These are phyloP conservation scores for Mesorhabditis sp. DNA, from an alignment of 2,888 invertebrate species.

Conservation along the genomic window DNA sequence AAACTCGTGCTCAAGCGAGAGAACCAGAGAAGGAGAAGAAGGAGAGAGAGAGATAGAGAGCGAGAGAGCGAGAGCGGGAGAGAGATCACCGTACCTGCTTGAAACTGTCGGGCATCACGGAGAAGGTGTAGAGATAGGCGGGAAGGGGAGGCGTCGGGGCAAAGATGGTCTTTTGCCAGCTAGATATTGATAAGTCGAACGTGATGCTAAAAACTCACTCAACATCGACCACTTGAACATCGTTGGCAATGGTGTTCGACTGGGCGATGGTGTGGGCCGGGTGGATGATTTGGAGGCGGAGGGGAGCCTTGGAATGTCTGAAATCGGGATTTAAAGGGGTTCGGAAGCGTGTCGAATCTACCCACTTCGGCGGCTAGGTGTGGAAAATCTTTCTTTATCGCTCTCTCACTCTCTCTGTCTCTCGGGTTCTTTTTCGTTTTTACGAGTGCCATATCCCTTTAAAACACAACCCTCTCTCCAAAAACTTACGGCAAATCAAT, in stretches of 20 bases:
- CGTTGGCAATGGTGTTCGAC: constrained; percentile 37
- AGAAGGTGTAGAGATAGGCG: constrained; percentile 36
- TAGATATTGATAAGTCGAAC: neutral
- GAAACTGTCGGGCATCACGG: constrained; percentile 32
- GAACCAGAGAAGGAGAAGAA: too few relatives aligned
- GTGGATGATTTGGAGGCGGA: constrained; percentile 31
- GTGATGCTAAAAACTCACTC: neutral
- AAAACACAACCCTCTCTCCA: neutral
- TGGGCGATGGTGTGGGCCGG: constrained; percentile 32
- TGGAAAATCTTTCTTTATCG: too few relatives aligned
- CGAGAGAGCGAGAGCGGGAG: neutral
- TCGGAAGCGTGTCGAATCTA: too few relatives aligned
- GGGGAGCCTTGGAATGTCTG: constrained; percentile 21
- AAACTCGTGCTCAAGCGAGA: too few relatives aligned
- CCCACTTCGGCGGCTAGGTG: too few relatives aligned
- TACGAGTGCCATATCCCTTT: neutral
- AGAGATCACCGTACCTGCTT: constrained; percentile 22
- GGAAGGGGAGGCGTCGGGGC: constrained; percentile 35
- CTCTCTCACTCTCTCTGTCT: too few relatives aligned
- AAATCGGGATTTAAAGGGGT: neutral
- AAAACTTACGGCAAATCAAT: constrained; percentile 31
- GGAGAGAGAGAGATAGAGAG: too few relatives aligned
- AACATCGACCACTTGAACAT: constrained; percentile 24
- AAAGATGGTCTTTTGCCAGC: constrained; percentile 38
- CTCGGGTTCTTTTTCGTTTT: too few relatives aligned